A percentile compares a stretch with the other conserved stretches of the same genome.
Evolutionary conservation across 2,888 invertebrate species (phyloP).

Genomic region (Oxytorus armatus): DNA sequence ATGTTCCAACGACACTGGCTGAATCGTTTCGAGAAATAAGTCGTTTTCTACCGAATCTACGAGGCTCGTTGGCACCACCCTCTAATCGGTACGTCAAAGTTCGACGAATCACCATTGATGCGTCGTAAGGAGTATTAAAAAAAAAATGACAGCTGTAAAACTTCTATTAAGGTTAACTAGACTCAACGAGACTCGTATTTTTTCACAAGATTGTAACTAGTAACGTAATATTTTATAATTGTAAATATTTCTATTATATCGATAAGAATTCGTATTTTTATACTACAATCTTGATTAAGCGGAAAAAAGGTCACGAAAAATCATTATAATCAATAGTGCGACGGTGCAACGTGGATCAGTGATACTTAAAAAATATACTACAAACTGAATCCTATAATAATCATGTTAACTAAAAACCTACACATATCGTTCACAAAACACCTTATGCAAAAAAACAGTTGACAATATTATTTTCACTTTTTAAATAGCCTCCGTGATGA

Average conservation of each 20-base stretch:
- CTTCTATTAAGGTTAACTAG: background rate
- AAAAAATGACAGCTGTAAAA: background rate
- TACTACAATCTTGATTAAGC: conserved; percentile 72
- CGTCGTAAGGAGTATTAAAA: too few species aligned
- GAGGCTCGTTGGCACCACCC: too few species aligned
- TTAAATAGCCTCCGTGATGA: conserved; percentile 6
- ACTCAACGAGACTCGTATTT: conserved; percentile 21
- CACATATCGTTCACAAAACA: conserved; percentile 33
- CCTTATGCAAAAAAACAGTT: conserved; percentile 1
- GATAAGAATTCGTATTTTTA: conserved; percentile 70
- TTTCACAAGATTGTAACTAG: conserved; percentile 35
- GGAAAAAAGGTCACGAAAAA: conserved; percentile 65
- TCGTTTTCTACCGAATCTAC: too few species aligned
- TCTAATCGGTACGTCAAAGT: too few species aligned
- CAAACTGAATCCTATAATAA: conserved; percentile 35
- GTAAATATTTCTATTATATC: conserved; percentile 72
- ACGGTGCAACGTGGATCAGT: conserved; percentile 67
- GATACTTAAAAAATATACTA: conserved; percentile 37
- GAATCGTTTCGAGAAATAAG: too few species aligned
- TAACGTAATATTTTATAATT: conserved; percentile 62
- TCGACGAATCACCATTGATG: too few species aligned
- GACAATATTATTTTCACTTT: conserved; percentile 14
- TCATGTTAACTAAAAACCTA: conserved; percentile 24
- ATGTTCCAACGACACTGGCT: too few species aligned
- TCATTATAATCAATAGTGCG: conserved; percentile 65